phyloP scores from a whole-genome alignment of 2,888 invertebrate genomes.

The Platycheirus rosarum region DNA sequence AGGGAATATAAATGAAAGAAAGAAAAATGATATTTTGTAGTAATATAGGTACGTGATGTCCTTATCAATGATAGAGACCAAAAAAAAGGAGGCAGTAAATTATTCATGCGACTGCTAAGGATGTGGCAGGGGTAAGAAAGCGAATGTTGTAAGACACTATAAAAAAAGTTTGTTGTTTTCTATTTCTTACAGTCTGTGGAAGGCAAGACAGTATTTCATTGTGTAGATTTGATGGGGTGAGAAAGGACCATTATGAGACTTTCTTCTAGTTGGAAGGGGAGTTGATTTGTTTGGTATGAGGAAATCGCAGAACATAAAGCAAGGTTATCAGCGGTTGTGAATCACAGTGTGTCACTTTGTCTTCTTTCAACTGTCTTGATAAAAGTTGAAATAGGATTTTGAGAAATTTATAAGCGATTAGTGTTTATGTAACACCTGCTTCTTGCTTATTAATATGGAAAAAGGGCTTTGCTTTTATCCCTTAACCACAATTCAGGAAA shows the following conservation, averaged over 20 bases:
- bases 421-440: too few species aligned
- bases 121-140: slow-evolving; percentile 6
- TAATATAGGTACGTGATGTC: slow-evolving; percentile 73
- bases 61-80: slow-evolving; percentile 67
- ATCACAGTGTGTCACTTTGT: slow-evolving; percentile 59
- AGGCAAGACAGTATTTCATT: slow-evolving; percentile 21
- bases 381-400: background rate
- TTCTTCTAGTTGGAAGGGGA: slow-evolving; percentile 1
- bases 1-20: slow-evolving; percentile 33
- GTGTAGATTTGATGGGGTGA: background rate
- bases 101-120: slow-evolving; percentile 55
- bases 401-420: background rate
- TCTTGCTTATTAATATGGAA: too few species aligned
- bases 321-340: slow-evolving; percentile 56
- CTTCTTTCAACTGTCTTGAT: slow-evolving; percentile 38
- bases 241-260: background rate
- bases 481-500: too few species aligned
- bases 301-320: slow-evolving; percentile 60
- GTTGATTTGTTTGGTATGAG: slow-evolving; percentile 11
- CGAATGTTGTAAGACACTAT: slow-evolving; percentile 26
- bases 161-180: slow-evolving; percentile 64
- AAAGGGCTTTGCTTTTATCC: too few species aligned
- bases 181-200: slow-evolving; percentile 44
- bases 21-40: slow-evolving; percentile 69
- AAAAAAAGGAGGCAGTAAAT: slow-evolving; percentile 62